phyloP scores from a whole-genome alignment of 2,113 vertebrate species.

The Gymnobelideus leadbeateri region DNA sequence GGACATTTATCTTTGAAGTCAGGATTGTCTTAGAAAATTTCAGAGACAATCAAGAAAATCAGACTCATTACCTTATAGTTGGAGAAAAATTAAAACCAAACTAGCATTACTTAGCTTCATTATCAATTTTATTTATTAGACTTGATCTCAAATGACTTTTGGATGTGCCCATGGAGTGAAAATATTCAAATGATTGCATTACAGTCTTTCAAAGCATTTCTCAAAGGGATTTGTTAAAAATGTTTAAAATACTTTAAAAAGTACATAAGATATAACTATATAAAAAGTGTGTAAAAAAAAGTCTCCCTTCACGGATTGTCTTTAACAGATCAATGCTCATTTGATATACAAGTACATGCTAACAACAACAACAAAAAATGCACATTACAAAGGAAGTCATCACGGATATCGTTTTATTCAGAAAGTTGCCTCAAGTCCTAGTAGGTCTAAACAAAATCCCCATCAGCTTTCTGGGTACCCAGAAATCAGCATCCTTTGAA shows the following conservation, averaged over 20 bases:
- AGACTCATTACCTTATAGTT: background rate
- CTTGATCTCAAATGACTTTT: background rate
- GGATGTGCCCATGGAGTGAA: background rate
- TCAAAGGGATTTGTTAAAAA: background rate
- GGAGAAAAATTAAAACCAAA: background rate
- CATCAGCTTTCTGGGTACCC: background rate
- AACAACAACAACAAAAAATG: background rate
- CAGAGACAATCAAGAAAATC: background rate
- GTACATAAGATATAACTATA: too few relatives aligned
- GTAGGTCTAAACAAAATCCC: background rate
- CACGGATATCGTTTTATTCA: background rate
- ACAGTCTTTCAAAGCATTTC: background rate
- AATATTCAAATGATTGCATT: background rate
- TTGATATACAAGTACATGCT: background rate
- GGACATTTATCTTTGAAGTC: background rate
- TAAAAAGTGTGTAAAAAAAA: background rate
- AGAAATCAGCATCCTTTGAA: background rate
- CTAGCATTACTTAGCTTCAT: background rate
- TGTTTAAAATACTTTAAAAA: background rate
- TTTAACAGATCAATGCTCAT: background rate
- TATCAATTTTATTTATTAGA: background rate
- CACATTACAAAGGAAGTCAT: background rate
- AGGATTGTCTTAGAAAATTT: background rate
- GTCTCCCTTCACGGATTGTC: background rate
- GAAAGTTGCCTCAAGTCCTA: background rate